A percentile compares a stretch with the other conserved stretches of the same genome.
phyloP scores from a whole-genome alignment of 2,888 invertebrate species.

The Pollenia amentaria region DNA sequence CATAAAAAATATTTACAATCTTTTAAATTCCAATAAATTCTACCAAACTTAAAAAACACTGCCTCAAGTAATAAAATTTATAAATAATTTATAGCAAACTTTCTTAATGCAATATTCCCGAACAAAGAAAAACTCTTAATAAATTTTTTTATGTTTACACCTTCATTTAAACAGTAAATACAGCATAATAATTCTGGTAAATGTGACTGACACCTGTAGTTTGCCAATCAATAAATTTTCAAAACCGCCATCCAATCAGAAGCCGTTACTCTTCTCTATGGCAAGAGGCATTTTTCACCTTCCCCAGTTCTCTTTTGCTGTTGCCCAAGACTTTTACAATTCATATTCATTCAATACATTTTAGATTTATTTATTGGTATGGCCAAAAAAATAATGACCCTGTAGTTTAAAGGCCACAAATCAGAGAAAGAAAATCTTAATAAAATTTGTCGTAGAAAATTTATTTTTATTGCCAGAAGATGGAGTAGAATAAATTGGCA shows the following conservation, averaged over 20 bases:
- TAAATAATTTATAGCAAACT: background rate
- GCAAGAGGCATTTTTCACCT: too few relatives aligned
- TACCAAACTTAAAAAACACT: background rate
- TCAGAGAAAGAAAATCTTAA: background rate
- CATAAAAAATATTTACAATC: too few relatives aligned
- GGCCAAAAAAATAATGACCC: background rate
- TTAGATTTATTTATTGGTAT: background rate
- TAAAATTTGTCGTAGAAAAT: background rate
- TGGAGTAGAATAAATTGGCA: background rate
- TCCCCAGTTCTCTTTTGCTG: background rate
- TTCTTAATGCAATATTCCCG: background rate
- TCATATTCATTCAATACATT: too few relatives aligned
- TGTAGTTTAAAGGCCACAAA: conserved; percentile 2
- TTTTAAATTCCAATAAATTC: background rate
- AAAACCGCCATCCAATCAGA: too few relatives aligned
- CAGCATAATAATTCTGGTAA: background rate
- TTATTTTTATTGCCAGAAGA: background rate
- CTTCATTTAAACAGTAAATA: background rate
- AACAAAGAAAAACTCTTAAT: too few relatives aligned
- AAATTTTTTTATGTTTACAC: background rate
- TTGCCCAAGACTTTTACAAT: too few relatives aligned
- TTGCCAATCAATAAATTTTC: conserved; percentile 4
- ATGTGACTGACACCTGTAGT: background rate
- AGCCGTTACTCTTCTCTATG: too few relatives aligned
- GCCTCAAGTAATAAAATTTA: background rate